phyloP scores from a whole-genome alignment of 2,113 vertebrate genomes.

The Sinocyclocheilus anophthalmus region DNA sequence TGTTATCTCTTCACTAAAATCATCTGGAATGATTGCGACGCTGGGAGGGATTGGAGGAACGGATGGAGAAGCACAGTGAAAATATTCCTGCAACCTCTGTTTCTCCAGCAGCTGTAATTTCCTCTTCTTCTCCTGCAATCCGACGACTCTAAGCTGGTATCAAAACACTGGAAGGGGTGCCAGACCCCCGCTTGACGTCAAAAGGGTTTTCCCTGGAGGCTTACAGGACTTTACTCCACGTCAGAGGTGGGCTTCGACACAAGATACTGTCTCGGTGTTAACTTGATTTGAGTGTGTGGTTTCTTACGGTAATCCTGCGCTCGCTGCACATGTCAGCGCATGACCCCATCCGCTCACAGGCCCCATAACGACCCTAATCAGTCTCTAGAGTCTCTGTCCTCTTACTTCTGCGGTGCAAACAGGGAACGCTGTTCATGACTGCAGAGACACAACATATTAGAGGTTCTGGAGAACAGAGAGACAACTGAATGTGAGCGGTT shows the following conservation, averaged over 20 bases:
- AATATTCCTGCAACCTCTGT: conserved; percentile 22
- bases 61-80: neutral
- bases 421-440: neutral
- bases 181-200: conserved; percentile 68
- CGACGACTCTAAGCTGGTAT: conserved; percentile 60
- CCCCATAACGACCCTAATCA: conserved; percentile 43
- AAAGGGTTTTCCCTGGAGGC: conserved; percentile 66
- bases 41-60: neutral
- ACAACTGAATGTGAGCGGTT: neutral
- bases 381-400: conserved; percentile 12
- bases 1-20: neutral
- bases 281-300: neutral
- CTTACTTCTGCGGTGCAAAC: neutral
- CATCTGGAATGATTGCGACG: neutral
- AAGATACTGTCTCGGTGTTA: conserved; percentile 37
- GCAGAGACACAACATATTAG: neutral
- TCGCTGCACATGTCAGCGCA: conserved; percentile 18
- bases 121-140: conserved; percentile 66
- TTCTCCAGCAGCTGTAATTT: conserved; percentile 68
- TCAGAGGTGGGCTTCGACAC: conserved; percentile 52
- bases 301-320: neutral
- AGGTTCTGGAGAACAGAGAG: neutral
- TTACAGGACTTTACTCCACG: conserved; percentile 64
- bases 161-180: conserved; percentile 67
- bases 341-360: neutral